Base-by-base conservation (phyloP, 2,888 invertebrate genomes). In the Lacanobia oleracea region DNA sequence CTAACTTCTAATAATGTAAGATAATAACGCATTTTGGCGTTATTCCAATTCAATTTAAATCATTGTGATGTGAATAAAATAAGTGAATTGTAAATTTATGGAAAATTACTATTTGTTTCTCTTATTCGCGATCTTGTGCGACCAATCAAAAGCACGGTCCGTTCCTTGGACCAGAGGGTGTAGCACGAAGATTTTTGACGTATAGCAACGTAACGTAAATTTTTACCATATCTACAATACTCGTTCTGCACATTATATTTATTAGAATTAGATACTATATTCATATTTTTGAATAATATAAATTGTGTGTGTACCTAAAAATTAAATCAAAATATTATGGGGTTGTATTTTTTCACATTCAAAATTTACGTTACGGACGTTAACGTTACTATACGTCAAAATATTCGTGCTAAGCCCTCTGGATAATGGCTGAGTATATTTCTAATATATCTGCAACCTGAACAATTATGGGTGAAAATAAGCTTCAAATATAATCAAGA, bases 1-100 rank as follows among this genome's bases (percentile, higher is more conserved):
- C 83, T 83, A 79, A 83, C 40, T n/a, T n/a, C n/a, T 81, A 82
- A 82, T 57, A 70, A 67, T 65, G 57, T 80, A 80, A 71, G 80
- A 59, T 37, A 62, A 70, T 70, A 50, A 56, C 83, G 65, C 70
- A 80, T 67, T 82, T 61, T 83, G 27, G 70, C 83, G 80, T 79
- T 65, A 27, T 62, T 70, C 40, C 53, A 74, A 81, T 79, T 74
- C 79, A 80, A 82, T 82, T 72, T 72, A 82, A 72, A 78, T 65
- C 60, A 73, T 79, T 78, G 79, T 78, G 69, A 82, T 79, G 69
- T 82, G 73, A 71, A 59, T 67, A 70, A 75, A 59, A 48, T 67
- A 79, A 66, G 59, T 50, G 53, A 50, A 71, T 37, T 72, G 43
- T 61, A 65, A 12, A 59, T 70, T 78, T 65, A 56, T 37, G 43